Conservation (phyloP, 2,888 invertebrate genomes). For the Imbricaverruca yamaguchii region DNA sequence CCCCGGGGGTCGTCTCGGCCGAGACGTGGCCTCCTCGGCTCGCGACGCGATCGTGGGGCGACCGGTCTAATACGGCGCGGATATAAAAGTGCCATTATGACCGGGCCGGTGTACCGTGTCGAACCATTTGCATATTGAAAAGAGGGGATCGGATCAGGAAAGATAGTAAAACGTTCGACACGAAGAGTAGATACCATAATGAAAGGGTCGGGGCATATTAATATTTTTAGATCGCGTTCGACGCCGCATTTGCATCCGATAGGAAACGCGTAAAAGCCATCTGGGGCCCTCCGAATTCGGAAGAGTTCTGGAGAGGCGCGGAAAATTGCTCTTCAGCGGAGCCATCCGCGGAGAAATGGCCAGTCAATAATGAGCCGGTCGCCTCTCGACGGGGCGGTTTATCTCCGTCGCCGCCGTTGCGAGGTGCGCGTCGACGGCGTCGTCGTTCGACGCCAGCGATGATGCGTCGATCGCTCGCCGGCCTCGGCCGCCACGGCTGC, state of each 20-base stretch:
- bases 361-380: slow-evolving; percentile 7
- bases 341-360: slow-evolving; percentile 5
- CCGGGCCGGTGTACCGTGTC: slow-evolving; percentile 4
- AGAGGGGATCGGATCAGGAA: slow-evolving; percentile 19
- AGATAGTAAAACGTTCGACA: slow-evolving; percentile 22
- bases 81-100: slow-evolving; percentile 21
- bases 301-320: slow-evolving; percentile 16
- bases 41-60: not conserved
- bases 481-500: too few species aligned
- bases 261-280: slow-evolving; percentile 21
- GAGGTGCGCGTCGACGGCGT: not conserved
- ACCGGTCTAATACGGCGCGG: not conserved
- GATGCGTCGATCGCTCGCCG: too few species aligned
- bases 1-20: not conserved
- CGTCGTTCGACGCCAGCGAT: not conserved
- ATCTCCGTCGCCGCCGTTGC: not conserved
- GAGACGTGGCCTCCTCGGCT: not conserved
- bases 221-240: slow-evolving; percentile 14
- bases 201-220: slow-evolving; percentile 21
- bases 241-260: slow-evolving; percentile 19
- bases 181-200: slow-evolving; percentile 18
- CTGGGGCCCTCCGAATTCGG: slow-evolving; percentile 5
- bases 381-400: not conserved
- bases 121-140: slow-evolving; percentile 14
- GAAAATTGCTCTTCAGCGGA: slow-evolving; percentile 10